These are phyloP conservation scores for Schrankia costaestrigalis DNA, from an alignment of 2,888 invertebrate genomes.

Conservation along the genomic window DNA sequence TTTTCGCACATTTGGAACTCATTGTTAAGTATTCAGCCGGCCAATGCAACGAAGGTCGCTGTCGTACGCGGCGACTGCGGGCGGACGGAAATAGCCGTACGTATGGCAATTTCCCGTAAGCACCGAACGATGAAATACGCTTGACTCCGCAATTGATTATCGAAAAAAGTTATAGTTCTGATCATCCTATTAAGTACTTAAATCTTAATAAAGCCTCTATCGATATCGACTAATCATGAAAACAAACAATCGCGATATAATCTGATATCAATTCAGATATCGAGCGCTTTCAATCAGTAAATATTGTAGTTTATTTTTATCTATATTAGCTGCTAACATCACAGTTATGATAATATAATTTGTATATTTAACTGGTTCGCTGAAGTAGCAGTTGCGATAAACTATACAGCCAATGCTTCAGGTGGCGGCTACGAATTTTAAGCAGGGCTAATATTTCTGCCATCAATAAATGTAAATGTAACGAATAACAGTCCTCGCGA, in stretches of 20 bases:
- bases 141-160: slow-evolving; percentile 24
- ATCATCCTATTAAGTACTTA: not conserved
- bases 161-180: slow-evolving; percentile 9
- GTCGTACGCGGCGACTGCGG: slow-evolving; percentile 40
- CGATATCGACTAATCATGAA: slow-evolving; percentile 1
- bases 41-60: slow-evolving; percentile 62
- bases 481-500: no score
- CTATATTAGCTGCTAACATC: not conserved
- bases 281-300: not conserved
- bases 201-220: not conserved
- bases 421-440: no score
- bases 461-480: no score
- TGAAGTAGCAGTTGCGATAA: no score
- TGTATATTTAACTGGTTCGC: no score
- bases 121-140: slow-evolving; percentile 25
- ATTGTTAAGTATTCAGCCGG: slow-evolving; percentile 33
- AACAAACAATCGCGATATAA: slow-evolving; percentile 4
- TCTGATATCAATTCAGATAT: slow-evolving; percentile 2
- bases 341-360: no score
- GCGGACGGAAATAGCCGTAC: slow-evolving; percentile 67
- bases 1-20: not conserved
- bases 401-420: no score
- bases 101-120: slow-evolving; percentile 64
- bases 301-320: slow-evolving; percentile 1
- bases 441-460: no score